Base-by-base conservation (phyloP, 2,797 vertebrate genomes). In the Vultur gryphus region DNA sequence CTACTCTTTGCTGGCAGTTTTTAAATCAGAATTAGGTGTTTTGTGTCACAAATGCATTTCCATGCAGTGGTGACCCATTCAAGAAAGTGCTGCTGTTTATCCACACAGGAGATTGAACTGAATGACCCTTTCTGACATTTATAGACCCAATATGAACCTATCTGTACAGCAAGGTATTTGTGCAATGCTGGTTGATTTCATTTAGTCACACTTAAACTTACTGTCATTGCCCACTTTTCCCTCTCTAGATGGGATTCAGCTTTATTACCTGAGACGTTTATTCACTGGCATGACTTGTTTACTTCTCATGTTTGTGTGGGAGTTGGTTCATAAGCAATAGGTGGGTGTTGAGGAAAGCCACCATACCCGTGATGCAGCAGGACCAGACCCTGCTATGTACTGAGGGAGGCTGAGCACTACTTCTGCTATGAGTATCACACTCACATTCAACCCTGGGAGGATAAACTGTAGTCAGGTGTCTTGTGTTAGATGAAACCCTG, bases 341-440 rank as follows among this genome's bases (percentile, higher is more conserved):
- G 15, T 46, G 44, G 62, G 24, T 43, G 21, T 0, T 73, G 18
- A 19, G 51, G 31, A 67, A 76, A 83, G 51, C 10, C 46, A 18
- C 17, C 2, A 7, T 7, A 25, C 13, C 6, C 1, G 5, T 29
- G 21, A 24, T 51, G 25, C 33, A 43, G 41, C 24, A 7, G 4
- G 48, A 48, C 15, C 5, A 39, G 65, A 52, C 8, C 4, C 12
- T 81, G 52, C 16, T 41, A 3, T 6, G 16, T n/a, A 11, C 15
- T 33, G n/a, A 11, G 29, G 23, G 20, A 48, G 10, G 41, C 39
- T 19, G 7, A 69, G 28, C 31, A 14, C 11, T 35, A 24, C 16
- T 52, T 51, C 46, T 71, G 21, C 24, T 7, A 0, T 6, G 29
- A 46, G 29, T 7, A 4, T 51, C n/a, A 7, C 11, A 17, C 12